Base-by-base conservation (phyloP, 2,888 invertebrate species). In the Tenthredo notha region DNA sequence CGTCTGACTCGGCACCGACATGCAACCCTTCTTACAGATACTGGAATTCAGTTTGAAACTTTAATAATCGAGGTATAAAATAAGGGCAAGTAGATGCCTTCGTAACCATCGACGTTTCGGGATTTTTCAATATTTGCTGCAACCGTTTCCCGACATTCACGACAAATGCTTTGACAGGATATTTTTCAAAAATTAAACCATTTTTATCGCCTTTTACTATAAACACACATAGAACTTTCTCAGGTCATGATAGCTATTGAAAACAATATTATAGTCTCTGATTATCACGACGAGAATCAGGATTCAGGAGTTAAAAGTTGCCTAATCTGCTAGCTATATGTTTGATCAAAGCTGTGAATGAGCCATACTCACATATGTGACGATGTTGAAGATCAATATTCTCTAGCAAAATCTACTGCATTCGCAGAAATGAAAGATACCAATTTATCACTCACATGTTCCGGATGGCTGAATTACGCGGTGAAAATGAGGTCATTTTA, bases 51-150 rank as follows among this genome's bases (percentile, higher is more conserved):
- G 40, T 10, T 72, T 72, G n/a, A 72, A 43, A 72, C 9, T 10
- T 43, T 2, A 29, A 50, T 54, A 9, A 54, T 54, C 25, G 47
- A 33, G 21, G 18, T 29, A 33, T 43, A 47, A 21, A 25, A 75
- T 43, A 77, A 54, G 15, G 18, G 18, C 25, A 54, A 77, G 33
- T 18, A 77, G 77, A 25, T 50, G 10, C 77, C 77, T 50, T 2
- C 29, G 77, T 77, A 54, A 77, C 77, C 77, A 77, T 77, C 77
- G 54, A 33, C 50, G 40, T 74, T 25, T 50, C 75, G 15, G 29
- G 50, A 1, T 77, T n/a, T 7, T 6, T 25, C 29, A n/a, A n/a
- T n/a, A 9, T 29, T 2, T 7, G n/a, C 54, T 54, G n/a, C 18
- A 50, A 77, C 7, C 10, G 54, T 54, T 18, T 29, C 54, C 29